Base-by-base conservation (phyloP, 2,888 invertebrate genomes). In the Rhagonycha fulva region DNA sequence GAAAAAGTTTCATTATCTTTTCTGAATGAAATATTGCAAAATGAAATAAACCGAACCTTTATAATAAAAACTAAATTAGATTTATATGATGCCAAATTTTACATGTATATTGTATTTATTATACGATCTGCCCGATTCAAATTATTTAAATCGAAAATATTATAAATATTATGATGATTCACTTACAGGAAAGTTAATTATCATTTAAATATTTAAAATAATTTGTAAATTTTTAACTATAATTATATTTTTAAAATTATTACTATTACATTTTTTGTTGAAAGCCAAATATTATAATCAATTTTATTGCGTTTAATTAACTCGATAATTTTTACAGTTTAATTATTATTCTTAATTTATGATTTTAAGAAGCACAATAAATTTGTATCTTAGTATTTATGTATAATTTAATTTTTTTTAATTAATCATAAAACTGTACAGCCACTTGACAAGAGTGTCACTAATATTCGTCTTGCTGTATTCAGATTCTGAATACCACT, bases 1-100 rank as follows among this genome's bases (percentile, higher is more conserved):
- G 62, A 68, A 72, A 72, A 72, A 72, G 68, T 72, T 72, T 72
- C 68, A 72, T 72, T 72, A 72, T 72, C 72, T 72, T 68, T 28
- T 47, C 14, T 66, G 63, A 71, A 71, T 71, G 71, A 71, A 71
- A 71, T 66, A 66, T 47, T 62, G 47, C 71, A 63, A 26, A 24
- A 32, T 47, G 60, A 26, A 71, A 71, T 71, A 47, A 47, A 47
- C 47, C 47, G 47, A 47, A 47, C 47, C 47, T 47, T 47, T 47
- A 47, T 47, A 47, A 47, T 47, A 47, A 47, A 47, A 47, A 47
- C 47, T 47, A 47, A 47, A 47, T 47, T 47, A 47, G 47, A 47
- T 47, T 47, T 47, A 47, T 47, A 47, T 47, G 47, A 47, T 47
- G 47, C 47, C 47, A 47, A 47, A 47, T 47, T n/a, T 47, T 47